Evolutionary conservation across 2,797 vertebrate genomes (phyloP), one percentile per base, ranked within the genome.

Genomic region (Parauchenoglanis punctatus): DNA sequence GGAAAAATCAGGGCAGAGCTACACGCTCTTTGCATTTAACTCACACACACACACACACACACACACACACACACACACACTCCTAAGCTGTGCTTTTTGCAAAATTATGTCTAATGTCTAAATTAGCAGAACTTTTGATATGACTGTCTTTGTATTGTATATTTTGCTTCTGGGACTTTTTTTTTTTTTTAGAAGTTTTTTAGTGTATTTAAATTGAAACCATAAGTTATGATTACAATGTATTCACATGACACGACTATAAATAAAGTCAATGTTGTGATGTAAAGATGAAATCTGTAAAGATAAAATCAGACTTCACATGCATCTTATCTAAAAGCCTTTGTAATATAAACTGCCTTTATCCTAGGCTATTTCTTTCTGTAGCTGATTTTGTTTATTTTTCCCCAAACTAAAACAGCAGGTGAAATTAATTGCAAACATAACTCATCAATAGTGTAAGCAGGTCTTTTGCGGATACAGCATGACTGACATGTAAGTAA

Each of bases 1-100:
- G 92, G 91, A 88, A 85, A 91, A 89, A 92, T 99, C 25, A 93
- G 92, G 85, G 92, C 94, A 85, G 96, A 98, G 12, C 97, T 99
- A 77, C 84, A 81, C 25, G 46, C 78, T 85, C 94, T 99, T 83
- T 94, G 95, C 83, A 94, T 93, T 72, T 97, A 94, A 91, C 56
- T 49, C 68, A 59, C 61, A 70, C 68, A 52, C 6, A 61, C 15
- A 31, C 20, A 91, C 44, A 49, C 75, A 77, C 59, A 91, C 44
- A 49, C 75, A 77, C 59, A 67, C 20, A 28, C 70, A 28, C 44
- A 72, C 7, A 58, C 8, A 28, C 10, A 91, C 49, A 54, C 85
- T 31, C 7, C 40, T 67, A 82, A 76, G 2, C n/a, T 35, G 40
- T 81, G 61, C 63, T 40, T 63, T 46, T 63, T 44, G 76, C 25